phyloP scores from a whole-genome alignment of 2,113 vertebrate genomes.

The Grantiella picta region DNA sequence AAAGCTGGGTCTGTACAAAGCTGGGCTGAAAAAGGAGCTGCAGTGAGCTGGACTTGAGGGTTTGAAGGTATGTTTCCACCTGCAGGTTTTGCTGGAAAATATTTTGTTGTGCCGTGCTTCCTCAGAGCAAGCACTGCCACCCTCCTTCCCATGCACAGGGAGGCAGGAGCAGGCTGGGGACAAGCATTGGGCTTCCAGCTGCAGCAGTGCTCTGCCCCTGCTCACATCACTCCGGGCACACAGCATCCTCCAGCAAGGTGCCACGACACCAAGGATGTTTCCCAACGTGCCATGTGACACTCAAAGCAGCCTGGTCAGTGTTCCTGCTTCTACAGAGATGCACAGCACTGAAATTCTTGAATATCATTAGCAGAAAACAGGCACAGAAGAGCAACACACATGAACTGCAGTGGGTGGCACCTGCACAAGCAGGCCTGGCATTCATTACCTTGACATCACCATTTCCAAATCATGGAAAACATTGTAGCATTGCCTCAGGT shows the following conservation, averaged over 20 bases:
- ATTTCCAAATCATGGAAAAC: not conserved
- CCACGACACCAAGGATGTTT: rapidly evolving
- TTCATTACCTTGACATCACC: not conserved
- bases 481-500: not conserved
- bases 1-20: not conserved
- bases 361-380: not conserved
- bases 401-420: not conserved
- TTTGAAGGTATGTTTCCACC: not conserved
- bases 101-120: not conserved
- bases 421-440: not conserved
- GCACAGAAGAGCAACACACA: not conserved
- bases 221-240: rapidly evolving
- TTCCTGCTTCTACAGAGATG: not conserved
- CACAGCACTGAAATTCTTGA: not conserved
- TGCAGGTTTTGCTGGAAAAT: not conserved
- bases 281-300: rapidly evolving
- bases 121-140: not conserved
- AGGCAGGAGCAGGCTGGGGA: not conserved
- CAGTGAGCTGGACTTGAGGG: not conserved
- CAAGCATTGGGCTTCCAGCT: rapidly evolving
- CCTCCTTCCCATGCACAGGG: not conserved
- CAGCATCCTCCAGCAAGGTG: rapidly evolving
- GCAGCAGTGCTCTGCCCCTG: not conserved
- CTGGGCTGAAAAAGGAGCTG: not conserved
- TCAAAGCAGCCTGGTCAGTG: not conserved